Evolutionary conservation across 2,888 invertebrate species (phyloP).

Genomic region (Melinaea menophilus): DNA sequence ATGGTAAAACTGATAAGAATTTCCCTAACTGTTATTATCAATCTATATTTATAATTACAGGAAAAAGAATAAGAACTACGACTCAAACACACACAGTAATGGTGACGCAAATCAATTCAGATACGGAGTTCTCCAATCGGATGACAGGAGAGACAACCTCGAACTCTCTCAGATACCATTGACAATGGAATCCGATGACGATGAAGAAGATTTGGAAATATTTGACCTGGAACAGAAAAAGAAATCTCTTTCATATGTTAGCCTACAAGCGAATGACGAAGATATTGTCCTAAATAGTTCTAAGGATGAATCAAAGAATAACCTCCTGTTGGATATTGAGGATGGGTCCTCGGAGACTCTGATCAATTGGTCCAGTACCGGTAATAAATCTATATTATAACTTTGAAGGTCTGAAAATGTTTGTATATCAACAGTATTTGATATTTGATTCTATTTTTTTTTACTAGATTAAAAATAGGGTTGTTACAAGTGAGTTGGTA

Average conservation of each 20-base stretch:
- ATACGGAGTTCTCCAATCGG: constrained; percentile 71
- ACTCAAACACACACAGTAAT: constrained; percentile 49
- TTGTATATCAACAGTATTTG: too few species aligned
- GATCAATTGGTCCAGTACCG: constrained; percentile 65
- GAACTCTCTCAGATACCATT: constrained; percentile 67
- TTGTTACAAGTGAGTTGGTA: too few species aligned
- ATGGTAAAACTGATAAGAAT: background rate
- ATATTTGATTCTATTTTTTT: too few species aligned
- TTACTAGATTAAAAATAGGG: too few species aligned
- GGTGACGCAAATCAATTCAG: constrained; percentile 68
- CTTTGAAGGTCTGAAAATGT: constrained; percentile 22
- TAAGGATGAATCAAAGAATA: constrained; percentile 48
- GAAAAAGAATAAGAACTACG: constrained; percentile 56
- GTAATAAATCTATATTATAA: constrained; percentile 68
- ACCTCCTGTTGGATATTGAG: constrained; percentile 66
- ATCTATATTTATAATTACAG: constrained; percentile 47
- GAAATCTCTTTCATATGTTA: constrained; percentile 67
- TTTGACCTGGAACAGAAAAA: constrained; percentile 71
- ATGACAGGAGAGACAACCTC: constrained; percentile 64
- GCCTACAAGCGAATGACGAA: constrained; percentile 62
- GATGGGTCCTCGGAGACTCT: constrained; percentile 58
- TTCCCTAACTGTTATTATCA: background rate
- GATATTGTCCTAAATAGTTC: constrained; percentile 53
- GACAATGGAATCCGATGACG: constrained; percentile 73
- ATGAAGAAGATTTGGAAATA: constrained; percentile 72